A percentile compares a stretch with the other conserved stretches of the same genome.
Conservation (phyloP, 2,113 vertebrate species). For the Barnardius zonarius region DNA sequence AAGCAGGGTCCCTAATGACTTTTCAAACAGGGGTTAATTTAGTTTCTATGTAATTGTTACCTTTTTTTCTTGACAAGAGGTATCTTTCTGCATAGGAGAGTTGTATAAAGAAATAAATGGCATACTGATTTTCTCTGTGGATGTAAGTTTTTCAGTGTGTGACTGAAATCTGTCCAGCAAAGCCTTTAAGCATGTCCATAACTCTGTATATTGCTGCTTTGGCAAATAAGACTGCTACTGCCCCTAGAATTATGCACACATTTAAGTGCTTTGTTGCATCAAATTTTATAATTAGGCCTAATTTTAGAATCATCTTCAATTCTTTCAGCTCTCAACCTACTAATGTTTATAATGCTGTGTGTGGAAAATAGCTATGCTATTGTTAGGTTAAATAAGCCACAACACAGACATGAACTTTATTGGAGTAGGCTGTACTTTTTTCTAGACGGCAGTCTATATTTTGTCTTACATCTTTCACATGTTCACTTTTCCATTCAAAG, state of each 20-base stretch:
- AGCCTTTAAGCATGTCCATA: not conserved
- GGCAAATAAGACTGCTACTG: not conserved
- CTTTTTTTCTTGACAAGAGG: not conserved
- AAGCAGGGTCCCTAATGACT: not conserved
- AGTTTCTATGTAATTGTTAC: not conserved
- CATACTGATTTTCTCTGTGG: not conserved
- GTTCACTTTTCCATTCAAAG: not conserved
- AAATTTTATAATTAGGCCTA: not conserved
- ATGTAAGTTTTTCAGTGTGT: not conserved
- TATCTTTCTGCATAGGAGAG: not conserved
- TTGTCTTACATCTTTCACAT: not conserved
- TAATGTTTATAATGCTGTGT: not conserved
- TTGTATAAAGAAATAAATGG: not conserved
- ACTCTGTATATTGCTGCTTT: not conserved
- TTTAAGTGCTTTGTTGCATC: not conserved
- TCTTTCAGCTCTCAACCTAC: slow-evolving; percentile 1
- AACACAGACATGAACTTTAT: not conserved
- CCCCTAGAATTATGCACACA: not conserved
- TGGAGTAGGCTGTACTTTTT: not conserved
- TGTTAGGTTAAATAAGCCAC: not conserved
- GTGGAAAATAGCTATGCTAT: not conserved
- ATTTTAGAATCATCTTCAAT: not conserved
- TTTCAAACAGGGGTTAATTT: not conserved
- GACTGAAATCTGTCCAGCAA: not conserved
- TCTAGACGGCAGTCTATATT: not conserved